Evolutionary conservation across 64 coral and sea anemone species (phyloP).

Genomic region (Anthopleura sola): DNA sequence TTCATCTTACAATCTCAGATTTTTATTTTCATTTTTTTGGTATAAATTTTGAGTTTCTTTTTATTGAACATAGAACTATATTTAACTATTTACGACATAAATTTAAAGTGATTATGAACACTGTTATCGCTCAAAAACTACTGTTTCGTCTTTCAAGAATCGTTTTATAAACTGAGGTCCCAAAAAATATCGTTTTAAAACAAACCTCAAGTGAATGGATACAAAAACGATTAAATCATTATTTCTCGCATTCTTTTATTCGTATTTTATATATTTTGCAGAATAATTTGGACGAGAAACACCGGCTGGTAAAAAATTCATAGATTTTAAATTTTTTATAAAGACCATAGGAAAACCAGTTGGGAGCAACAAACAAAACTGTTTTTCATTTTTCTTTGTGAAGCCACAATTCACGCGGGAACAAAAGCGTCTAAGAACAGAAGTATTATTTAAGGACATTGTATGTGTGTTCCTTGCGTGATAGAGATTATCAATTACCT

Average conservation of each 20-base stretch:
- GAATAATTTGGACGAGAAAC: not conserved
- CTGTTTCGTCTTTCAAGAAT: not conserved
- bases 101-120: not conserved
- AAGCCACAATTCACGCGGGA: not conserved
- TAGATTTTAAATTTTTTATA: not conserved
- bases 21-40: not conserved
- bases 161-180: not conserved
- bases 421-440: not conserved
- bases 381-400: not conserved
- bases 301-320: not conserved
- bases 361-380: not conserved
- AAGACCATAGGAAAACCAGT: not conserved
- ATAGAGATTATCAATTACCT: conserved; percentile 44
- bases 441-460: not conserved
- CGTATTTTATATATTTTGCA: not conserved
- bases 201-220: not conserved
- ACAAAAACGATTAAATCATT: not conserved
- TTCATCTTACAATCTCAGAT: not conserved
- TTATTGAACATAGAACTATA: not conserved
- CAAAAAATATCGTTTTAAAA: not conserved
- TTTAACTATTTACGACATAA: not conserved
- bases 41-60: not conserved
- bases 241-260: not conserved
- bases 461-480: not conserved
- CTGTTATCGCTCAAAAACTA: not conserved